phyloP scores from a whole-genome alignment of 2,888 invertebrate species.

The Leptinotarsa tumamoca region DNA sequence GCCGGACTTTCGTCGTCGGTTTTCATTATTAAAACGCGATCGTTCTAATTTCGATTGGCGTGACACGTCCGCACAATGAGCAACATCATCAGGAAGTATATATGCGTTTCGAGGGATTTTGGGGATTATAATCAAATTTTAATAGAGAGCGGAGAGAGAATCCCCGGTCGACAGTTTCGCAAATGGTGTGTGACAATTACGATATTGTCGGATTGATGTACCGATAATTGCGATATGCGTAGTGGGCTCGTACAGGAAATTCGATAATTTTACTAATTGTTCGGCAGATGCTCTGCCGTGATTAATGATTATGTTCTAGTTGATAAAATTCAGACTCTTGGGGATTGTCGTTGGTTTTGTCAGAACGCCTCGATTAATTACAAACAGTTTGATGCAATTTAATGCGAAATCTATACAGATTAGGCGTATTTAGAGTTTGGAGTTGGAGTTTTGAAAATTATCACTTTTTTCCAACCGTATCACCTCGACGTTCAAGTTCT shows the following conservation, averaged over 20 bases:
- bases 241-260: slow-evolving; percentile 43
- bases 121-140: slow-evolving; percentile 44
- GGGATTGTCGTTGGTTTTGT: not conserved
- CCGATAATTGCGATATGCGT: slow-evolving; percentile 41
- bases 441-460: no score
- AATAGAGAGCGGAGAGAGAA: slow-evolving; percentile 31
- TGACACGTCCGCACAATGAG: slow-evolving; percentile 2
- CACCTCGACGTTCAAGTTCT: no score
- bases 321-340: slow-evolving; percentile 10
- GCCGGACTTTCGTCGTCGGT: slow-evolving; percentile 1
- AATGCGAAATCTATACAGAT: not conserved
- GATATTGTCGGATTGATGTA: slow-evolving; percentile 42
- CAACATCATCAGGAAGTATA: slow-evolving; percentile 11
- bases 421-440: no score
- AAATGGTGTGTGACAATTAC: slow-evolving; percentile 46
- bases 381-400: not conserved
- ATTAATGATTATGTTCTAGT: slow-evolving; percentile 41
- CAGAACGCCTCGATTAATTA: not conserved
- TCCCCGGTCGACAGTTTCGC: slow-evolving; percentile 22
- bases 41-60: not conserved
- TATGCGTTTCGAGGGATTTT: slow-evolving; percentile 39
- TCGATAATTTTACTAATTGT: slow-evolving; percentile 50
- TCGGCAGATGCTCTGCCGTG: slow-evolving; percentile 34
- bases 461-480: no score
- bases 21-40: not conserved